Base-by-base conservation (phyloP, 2,797 vertebrate species). In the Nyctibius grandis region DNA sequence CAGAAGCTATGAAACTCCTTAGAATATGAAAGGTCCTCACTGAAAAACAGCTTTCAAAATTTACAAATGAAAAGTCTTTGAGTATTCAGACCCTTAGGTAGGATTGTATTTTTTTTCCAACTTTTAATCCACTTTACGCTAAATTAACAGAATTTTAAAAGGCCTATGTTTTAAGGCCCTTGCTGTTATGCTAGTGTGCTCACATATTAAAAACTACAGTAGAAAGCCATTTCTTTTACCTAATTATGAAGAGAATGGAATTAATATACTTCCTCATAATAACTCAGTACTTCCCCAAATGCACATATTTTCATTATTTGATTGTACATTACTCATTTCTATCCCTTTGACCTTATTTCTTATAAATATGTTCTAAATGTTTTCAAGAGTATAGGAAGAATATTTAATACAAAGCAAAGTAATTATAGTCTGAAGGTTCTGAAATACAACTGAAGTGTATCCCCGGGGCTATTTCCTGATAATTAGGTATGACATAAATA, bases 401-500 rank as follows among this genome's bases (percentile, higher is more conserved):
- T 93, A 96, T 94, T 97, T 96, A 94, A 96, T 68, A 95, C 11
- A 97, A 89, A 93, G 84, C 21, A 78, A 96, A 97, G 90, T 95
- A 96, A 97, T 97, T 97, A 97, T 80, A 91, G 63, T 91, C 76
- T 91, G 96, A 98, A 95, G 74, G 86, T 95, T 96, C 93, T 93
- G 60, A 95, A 96, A 95, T 93, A 85, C 76, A 97, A 95, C 80
- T 56, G 61, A 96, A 90, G 61, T 94, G 51, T 89, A 85, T 94
- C 86, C 94, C 92, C 57, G 75, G 91, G 68, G 91, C 72, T 94
- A 84, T 67, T 90, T 97, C 95, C 79, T 88, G 68, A 91, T 96
- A 96, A 97, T 96, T 93, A 97, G 87, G 63, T 96, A 96, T 96
- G 94, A 91, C 74, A 91, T 95, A 97, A 96, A 96, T 96, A 93